phyloP scores from a whole-genome alignment of 1,140 invertebrate species.

The Cotesia glomerata region DNA sequence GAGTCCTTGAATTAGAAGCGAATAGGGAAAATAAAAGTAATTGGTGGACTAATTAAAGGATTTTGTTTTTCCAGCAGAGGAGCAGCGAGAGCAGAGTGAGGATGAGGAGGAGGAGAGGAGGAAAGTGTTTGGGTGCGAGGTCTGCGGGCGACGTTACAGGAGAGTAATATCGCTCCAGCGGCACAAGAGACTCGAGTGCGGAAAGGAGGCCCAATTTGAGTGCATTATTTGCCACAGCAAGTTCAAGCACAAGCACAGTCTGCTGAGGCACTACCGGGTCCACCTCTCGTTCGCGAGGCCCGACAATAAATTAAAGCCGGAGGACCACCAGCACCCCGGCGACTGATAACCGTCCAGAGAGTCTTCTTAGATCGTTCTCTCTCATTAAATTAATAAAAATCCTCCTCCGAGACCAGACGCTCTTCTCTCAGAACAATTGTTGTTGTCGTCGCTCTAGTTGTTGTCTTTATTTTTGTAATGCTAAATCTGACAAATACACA shows the following conservation, averaged over 20 bases:
- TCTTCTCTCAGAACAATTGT: too few relatives aligned
- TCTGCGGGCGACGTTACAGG: conserved; percentile 51
- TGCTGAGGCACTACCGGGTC: conserved; percentile 53
- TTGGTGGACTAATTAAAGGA: conserved; percentile 10
- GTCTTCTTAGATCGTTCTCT: too few relatives aligned
- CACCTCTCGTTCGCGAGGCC: conserved; percentile 24
- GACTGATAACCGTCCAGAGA: too few relatives aligned
- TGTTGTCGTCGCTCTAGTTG: too few relatives aligned
- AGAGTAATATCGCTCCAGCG: conserved; percentile 54
- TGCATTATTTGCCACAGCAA: conserved; percentile 54
- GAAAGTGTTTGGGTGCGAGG: conserved; percentile 48
- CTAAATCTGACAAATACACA: too few relatives aligned
- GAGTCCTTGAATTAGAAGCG: too few relatives aligned
- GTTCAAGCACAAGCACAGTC: conserved; percentile 59
- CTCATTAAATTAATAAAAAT: too few relatives aligned
- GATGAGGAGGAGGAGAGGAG: conserved; percentile 4
- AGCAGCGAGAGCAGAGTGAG: conserved; percentile 20
- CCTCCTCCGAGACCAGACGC: too few relatives aligned
- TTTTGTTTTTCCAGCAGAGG: conserved; percentile 41
- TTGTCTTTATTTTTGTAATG: too few relatives aligned
- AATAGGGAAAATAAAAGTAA: too few relatives aligned
- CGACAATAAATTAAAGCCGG: conserved; percentile 5
- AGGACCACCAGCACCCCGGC: neutral
- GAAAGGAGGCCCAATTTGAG: conserved; percentile 56
- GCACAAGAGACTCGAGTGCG: conserved; percentile 56